These are phyloP conservation scores for Cygnus olor DNA, from an alignment of 2,797 vertebrate species.

Conservation along the genomic window DNA sequence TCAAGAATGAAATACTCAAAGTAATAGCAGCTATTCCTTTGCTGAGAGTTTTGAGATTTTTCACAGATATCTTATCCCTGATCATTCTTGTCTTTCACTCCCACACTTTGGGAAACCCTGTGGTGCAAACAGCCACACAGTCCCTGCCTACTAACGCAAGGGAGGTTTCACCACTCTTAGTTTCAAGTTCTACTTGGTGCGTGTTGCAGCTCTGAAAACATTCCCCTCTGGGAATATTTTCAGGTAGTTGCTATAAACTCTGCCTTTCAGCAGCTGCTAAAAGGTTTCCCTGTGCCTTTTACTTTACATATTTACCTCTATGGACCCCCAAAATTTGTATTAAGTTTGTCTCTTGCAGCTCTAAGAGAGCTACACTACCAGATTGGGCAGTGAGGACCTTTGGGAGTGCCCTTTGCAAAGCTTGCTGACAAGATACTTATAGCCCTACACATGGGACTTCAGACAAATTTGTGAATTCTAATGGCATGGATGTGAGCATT, in stretches of 20 bases:
- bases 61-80: neutral
- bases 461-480: neutral
- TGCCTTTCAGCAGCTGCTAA: neutral
- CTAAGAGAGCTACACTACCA: neutral
- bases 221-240: neutral
- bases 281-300: neutral
- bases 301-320: neutral
- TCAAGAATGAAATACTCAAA: neutral
- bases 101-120: neutral
- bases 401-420: neutral
- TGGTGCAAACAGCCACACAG: neutral
- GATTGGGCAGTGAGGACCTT: rapidly evolving
- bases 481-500: neutral
- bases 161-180: neutral
- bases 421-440: neutral
- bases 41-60: neutral
- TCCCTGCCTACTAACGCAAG: neutral
- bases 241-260: neutral
- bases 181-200: neutral
- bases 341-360: neutral
- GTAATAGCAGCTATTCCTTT: neutral
- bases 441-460: neutral
- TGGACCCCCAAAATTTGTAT: neutral
- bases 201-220: neutral
- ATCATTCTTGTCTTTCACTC: neutral